Conservation (phyloP, 2,888 invertebrate genomes). For the Acanthopleura granulata region DNA sequence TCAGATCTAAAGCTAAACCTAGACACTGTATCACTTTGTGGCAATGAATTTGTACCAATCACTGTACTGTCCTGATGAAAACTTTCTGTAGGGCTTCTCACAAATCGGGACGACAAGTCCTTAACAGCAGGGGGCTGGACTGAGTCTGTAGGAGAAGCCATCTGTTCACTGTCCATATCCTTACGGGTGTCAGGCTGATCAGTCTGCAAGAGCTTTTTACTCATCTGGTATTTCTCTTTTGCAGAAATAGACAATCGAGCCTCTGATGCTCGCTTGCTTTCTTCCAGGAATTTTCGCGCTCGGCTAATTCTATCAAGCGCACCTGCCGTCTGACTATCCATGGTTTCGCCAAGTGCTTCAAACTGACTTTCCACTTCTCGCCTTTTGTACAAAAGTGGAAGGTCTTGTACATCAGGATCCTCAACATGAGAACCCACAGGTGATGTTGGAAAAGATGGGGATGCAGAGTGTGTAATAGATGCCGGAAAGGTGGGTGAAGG, state of each 20-base stretch:
- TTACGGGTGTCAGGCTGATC: no score
- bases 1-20: no score
- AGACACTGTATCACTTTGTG: no score
- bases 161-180: no score
- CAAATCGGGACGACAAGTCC: no score
- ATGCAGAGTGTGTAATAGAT: background rate
- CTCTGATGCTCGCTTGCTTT: background rate
- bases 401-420: background rate
- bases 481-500: background rate
- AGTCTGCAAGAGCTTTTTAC: background rate
- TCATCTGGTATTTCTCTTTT: background rate
- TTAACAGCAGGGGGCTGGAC: no score
- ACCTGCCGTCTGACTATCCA: background rate
- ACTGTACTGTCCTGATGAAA: no score
- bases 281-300: conserved; percentile 2
- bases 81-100: no score
- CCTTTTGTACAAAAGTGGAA: background rate
- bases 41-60: no score
- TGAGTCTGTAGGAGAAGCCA: no score
- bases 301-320: background rate
- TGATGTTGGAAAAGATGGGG: background rate
- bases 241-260: background rate
- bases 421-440: background rate
- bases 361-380: background rate
- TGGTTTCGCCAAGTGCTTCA: background rate